These are phyloP conservation scores for Macaria liturata DNA, from an alignment of 2,888 invertebrate species.

Conservation along the genomic window DNA sequence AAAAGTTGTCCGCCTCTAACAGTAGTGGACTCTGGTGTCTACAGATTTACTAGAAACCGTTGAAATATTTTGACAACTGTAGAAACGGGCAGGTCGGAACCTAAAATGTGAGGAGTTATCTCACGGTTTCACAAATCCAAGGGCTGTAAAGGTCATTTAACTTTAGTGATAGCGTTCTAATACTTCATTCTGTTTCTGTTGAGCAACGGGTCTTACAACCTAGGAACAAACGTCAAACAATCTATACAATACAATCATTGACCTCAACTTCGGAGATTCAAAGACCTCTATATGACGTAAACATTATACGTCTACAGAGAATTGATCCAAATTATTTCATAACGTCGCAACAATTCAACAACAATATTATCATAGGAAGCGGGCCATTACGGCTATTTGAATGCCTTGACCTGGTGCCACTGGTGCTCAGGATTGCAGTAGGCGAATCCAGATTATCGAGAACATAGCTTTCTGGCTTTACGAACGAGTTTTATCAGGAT, in stretches of 20 bases:
- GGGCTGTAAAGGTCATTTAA: too few species aligned
- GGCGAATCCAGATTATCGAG: conserved; percentile 9
- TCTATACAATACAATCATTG: neutral
- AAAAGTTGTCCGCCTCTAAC: too few species aligned
- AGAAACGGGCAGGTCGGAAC: too few species aligned
- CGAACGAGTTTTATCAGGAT: conserved; percentile 4
- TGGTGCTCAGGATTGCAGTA: conserved; percentile 12
- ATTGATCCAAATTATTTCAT: conserved; percentile 26
- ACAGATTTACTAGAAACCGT: too few species aligned
- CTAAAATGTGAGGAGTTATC: too few species aligned
- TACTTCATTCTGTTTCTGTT: too few species aligned
- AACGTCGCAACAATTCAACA: conserved; percentile 27
- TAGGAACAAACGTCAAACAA: neutral
- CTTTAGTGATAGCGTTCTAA: too few species aligned
- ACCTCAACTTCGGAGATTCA: neutral
- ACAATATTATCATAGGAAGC: conserved; percentile 36
- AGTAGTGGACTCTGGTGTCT: too few species aligned
- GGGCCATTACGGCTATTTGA: conserved; percentile 34
- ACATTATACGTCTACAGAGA: conserved; percentile 7
- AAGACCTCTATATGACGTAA: conserved; percentile 9
- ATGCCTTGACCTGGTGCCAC: conserved; percentile 41
- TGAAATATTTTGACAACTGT: too few species aligned
- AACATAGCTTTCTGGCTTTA: too few species aligned
- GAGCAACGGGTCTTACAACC: too few species aligned
- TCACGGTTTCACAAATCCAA: too few species aligned